Base-by-base conservation (phyloP, 1,140 invertebrate species). In the Planococcus citri region DNA sequence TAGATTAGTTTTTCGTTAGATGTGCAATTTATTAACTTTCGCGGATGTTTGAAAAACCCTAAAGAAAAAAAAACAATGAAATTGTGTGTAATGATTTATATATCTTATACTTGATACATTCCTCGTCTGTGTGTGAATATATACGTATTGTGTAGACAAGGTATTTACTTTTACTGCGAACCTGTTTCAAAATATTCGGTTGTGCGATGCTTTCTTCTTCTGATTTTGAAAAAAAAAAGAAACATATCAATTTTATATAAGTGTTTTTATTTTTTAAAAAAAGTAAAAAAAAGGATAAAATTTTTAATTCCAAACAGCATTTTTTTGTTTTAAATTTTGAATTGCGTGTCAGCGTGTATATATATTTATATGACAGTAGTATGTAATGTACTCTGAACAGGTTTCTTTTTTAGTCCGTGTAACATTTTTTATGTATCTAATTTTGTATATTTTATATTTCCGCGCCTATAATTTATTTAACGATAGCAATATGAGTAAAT, bases 241-340 rank as follows among this genome's bases (percentile, higher is more conserved):
- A 64, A 64, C 60, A 64, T 64, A 64, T 64, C 60, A 64, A 64
- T 64, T 64, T 64, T 64, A 64, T 64, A 64, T 64, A 64, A 10
- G 20, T 25, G 20, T 24, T 25, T 22, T 24, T 64, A 10, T 64
- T 64, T 9, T 60, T 60, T 9, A 9, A 8, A 20, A 22, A 20
- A 64, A 64, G 24, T 3, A 17, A 64, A 64, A 25, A 64, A 64
- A 64, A 64, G 24, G 6, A 1, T 10, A 64, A 25, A 64, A 64
- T 24, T 64, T 24, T 64, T 17, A 64, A 17, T 64, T 20, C 60
- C 8, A 64, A 64, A 64, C 24, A 14, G 60, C 60, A 64, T 64
- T 64, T 64, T 2, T 64, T 64, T 64, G 6, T 51, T 6, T 64
- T 64, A 24, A 17, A 64, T 9, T 51, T 64, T 64, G 60, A 64